Conservation (phyloP, 1,140 invertebrate species). For the Heliconius eleuchia region DNA sequence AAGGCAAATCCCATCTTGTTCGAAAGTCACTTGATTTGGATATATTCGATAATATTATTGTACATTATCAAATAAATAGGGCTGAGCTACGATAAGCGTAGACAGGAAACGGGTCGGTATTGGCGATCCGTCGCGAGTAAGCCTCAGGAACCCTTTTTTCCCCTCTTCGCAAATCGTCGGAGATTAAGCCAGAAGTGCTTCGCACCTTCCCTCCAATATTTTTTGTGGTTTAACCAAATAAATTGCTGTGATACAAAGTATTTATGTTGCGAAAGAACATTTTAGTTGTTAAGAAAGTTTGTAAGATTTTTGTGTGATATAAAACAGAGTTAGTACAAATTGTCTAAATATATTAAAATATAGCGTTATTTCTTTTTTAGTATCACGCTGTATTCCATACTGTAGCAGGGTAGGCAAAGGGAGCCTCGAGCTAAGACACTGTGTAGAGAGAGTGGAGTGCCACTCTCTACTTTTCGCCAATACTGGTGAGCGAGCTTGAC, state of each 20-base stretch:
- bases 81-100: conserved; percentile 58
- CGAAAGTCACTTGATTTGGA: conserved; percentile 50
- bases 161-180: conserved; percentile 75
- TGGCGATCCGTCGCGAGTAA: conserved; percentile 61
- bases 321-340: background rate
- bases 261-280: conserved; percentile 47
- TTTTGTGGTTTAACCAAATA: conserved; percentile 66
- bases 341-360: background rate
- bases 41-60: conserved; percentile 60
- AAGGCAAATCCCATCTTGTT: conserved; percentile 43
- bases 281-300: conserved; percentile 11
- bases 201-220: conserved; percentile 75
- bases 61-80: conserved; percentile 66
- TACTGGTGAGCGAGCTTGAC: no score
- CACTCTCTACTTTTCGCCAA: no score
- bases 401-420: no score
- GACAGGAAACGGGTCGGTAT: conserved; percentile 61
- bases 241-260: conserved; percentile 63
- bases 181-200: conserved; percentile 71
- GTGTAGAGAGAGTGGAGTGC: no score
- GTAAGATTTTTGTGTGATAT: background rate
- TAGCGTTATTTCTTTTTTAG: no score
- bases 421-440: no score
- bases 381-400: no score
- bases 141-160: conserved; percentile 71